A percentile compares a stretch with the other conserved stretches of the same genome.
Evolutionary conservation across 1,140 invertebrate species (phyloP).

Genomic region (Macrostomum lignano): DNA sequence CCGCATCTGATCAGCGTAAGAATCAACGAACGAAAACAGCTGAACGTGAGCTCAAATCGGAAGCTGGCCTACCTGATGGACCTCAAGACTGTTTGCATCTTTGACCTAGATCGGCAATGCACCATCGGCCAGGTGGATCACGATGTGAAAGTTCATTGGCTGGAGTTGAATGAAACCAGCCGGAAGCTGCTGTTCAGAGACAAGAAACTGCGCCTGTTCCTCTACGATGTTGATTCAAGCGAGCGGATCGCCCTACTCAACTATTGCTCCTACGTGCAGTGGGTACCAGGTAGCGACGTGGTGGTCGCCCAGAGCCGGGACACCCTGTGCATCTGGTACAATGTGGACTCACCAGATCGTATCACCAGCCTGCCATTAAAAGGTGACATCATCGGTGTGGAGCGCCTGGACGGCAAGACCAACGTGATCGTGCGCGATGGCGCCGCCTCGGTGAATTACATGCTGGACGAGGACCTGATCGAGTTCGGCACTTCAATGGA

Average conservation of each 20-base stretch:
- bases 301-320: slow-evolving; percentile 64
- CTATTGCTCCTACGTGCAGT: slow-evolving; percentile 32
- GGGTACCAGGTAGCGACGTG: slow-evolving; percentile 77
- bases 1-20: slow-evolving; percentile 63
- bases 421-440: slow-evolving; percentile 40
- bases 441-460: slow-evolving; percentile 29
- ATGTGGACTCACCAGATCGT: slow-evolving; percentile 60
- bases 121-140: slow-evolving; percentile 51
- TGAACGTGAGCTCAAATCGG: slow-evolving; percentile 42
- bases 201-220: slow-evolving; percentile 33
- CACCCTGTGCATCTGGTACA: slow-evolving; percentile 78
- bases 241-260: slow-evolving; percentile 25
- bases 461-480: slow-evolving; percentile 41
- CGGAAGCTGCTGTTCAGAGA: slow-evolving; percentile 61
- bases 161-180: slow-evolving; percentile 70
- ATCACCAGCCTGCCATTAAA: slow-evolving; percentile 37
- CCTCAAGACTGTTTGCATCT: slow-evolving; percentile 60
- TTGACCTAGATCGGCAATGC: slow-evolving; percentile 47
- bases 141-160: slow-evolving; percentile 74
- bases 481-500: slow-evolving; percentile 69
- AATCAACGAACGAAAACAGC: slow-evolving; percentile 49
- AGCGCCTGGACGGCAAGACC: slow-evolving; percentile 40
- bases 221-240: background rate
- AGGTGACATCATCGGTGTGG: slow-evolving; percentile 50
- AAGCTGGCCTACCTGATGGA: slow-evolving; percentile 81